Conservation (phyloP, 2,888 invertebrate species). For the Himalopsyche anomala region DNA sequence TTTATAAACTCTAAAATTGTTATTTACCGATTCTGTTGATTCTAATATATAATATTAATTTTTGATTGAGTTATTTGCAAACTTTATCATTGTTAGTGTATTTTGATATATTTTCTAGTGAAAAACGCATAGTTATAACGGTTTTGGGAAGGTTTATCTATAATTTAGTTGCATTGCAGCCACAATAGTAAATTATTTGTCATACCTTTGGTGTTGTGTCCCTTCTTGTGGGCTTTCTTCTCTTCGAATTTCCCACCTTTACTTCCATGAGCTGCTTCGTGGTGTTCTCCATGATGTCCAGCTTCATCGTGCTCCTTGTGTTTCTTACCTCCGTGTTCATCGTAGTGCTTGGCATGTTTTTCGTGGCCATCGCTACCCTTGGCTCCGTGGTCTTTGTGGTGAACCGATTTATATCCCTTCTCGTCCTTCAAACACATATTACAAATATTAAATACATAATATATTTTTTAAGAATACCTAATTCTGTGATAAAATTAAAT, state of each 20-base stretch:
- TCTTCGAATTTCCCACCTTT: slow-evolving; percentile 84
- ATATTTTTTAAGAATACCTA: not conserved
- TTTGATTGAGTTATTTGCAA: no score
- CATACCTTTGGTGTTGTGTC: slow-evolving; percentile 84
- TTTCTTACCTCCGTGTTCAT: slow-evolving; percentile 80
- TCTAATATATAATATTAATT: no score
- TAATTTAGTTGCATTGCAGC: no score
- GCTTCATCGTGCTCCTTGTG: slow-evolving; percentile 81
- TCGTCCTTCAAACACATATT: slow-evolving; percentile 70
- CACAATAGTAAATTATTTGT: no score
- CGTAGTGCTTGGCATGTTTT: slow-evolving; percentile 78
- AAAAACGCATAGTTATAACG: no score
- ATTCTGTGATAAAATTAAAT: no score
- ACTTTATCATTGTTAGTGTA: no score
- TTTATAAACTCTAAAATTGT: no score
- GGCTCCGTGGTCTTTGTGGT: slow-evolving; percentile 78
- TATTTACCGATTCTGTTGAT: no score
- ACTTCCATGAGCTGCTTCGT: slow-evolving; percentile 82
- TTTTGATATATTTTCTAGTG: no score
- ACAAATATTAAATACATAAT: slow-evolving; percentile 66
- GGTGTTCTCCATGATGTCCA: slow-evolving; percentile 80
- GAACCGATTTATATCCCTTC: slow-evolving; percentile 78
- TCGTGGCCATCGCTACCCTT: slow-evolving; percentile 79
- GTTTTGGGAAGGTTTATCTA: no score
- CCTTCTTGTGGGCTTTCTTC: slow-evolving; percentile 86